phyloP scores from a whole-genome alignment of 2,888 invertebrate species.

The Caenorhabditis zanzibari region DNA sequence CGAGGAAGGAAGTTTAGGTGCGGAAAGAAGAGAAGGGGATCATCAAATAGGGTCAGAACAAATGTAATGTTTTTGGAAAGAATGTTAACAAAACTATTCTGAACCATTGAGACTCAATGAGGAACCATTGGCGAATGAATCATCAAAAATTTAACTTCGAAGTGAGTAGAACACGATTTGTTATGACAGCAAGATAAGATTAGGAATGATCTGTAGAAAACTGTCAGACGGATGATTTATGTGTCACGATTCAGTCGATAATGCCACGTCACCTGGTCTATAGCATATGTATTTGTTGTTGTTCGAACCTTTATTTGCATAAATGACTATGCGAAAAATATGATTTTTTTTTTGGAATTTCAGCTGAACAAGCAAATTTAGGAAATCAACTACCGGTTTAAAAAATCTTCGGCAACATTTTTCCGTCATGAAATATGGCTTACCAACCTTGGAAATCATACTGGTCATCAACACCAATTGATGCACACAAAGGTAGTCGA shows the following conservation, averaged over 20 bases:
- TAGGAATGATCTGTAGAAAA: not conserved
- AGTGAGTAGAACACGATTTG: not conserved
- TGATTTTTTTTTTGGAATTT: not conserved
- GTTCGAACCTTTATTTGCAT: conserved; percentile 14
- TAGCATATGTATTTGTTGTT: not conserved
- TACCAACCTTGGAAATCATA: conserved; percentile 69
- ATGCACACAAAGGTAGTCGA: conserved; percentile 69
- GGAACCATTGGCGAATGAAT: conserved; percentile 12
- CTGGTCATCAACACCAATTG: conserved; percentile 69
- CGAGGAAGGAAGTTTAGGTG: conserved; percentile 41
- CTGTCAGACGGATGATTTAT: not conserved
- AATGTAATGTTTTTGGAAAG: conserved; percentile 3
- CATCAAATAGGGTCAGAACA: conserved; percentile 31
- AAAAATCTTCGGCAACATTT: not conserved
- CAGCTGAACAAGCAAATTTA: too few relatives aligned
- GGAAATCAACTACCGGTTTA: too few relatives aligned
- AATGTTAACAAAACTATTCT: not conserved
- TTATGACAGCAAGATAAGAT: conserved; percentile 14
- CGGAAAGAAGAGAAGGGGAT: conserved; percentile 32
- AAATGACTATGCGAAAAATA: not conserved
- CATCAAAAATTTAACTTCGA: conserved; percentile 1
- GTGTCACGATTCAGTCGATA: not conserved
- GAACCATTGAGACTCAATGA: too few relatives aligned
- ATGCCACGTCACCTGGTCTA: conserved; percentile 9
- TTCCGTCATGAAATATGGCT: not conserved